Conservation (phyloP, 2,113 vertebrate species). For the Sorex araneus region DNA sequence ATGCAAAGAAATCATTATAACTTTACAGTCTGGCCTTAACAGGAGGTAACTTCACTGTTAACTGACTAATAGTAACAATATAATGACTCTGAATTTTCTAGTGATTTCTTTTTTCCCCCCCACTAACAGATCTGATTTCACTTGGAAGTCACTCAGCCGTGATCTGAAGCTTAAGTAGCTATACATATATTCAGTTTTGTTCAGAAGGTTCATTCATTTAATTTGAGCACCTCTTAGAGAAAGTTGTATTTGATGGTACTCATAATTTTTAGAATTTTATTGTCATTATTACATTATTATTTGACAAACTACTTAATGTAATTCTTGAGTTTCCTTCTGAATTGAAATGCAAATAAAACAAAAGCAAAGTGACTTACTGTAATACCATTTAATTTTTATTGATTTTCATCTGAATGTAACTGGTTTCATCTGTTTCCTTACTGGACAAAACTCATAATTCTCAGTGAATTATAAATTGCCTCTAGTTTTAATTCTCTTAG, state of each 20-base stretch:
- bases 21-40: slow-evolving; percentile 18
- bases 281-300: neutral
- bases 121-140: slow-evolving; percentile 39
- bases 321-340: neutral
- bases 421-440: neutral
- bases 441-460: neutral
- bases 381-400: neutral
- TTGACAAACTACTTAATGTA: neutral
- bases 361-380: neutral
- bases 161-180: slow-evolving; percentile 11
- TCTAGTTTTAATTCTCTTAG: slow-evolving; percentile 47
- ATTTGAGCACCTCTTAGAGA: neutral
- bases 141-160: slow-evolving; percentile 3
- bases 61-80: slow-evolving; percentile 5
- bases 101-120: neutral
- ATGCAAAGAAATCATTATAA: slow-evolving; percentile 62
- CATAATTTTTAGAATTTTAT: slow-evolving; percentile 54
- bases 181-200: neutral
- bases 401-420: slow-evolving; percentile 13
- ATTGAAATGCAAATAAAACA: neutral
- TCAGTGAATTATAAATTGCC: slow-evolving; percentile 6
- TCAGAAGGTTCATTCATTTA: neutral
- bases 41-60: slow-evolving; percentile 48
- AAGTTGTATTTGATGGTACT: neutral
- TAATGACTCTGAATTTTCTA: slow-evolving; percentile 33